Percentiles rank a stretch among this genome's conserved stretches.
phyloP scores from a whole-genome alignment of 35 echinoderm and acorn worm genomes.

The Nesometra sesokonis region DNA sequence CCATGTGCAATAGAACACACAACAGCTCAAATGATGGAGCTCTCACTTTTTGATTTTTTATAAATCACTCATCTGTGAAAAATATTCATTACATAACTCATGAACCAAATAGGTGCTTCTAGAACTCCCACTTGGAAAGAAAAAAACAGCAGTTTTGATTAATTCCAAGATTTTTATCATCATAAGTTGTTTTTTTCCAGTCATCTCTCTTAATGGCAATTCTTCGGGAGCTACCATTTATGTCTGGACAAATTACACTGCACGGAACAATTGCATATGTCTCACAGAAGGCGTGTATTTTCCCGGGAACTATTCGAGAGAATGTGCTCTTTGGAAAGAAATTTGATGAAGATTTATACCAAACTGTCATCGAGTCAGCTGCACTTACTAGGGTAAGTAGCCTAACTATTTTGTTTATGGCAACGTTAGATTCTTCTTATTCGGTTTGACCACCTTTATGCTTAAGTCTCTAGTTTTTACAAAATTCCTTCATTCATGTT shows the following conservation, averaged over 20 bases:
- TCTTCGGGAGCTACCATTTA: constrained; percentile 59
- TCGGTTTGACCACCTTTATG: too few relatives aligned
- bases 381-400: constrained; percentile 69
- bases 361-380: constrained; percentile 57
- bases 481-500: too few relatives aligned
- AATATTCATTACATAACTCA: too few relatives aligned
- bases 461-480: too few relatives aligned
- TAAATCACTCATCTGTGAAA: too few relatives aligned
- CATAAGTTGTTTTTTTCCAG: constrained; percentile 10
- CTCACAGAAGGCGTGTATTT: constrained; percentile 77
- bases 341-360: constrained; percentile 37
- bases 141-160: neutral
- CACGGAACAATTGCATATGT: constrained; percentile 46
- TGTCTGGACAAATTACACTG: constrained; percentile 29
- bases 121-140: too few relatives aligned
- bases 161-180: neutral
- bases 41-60: too few relatives aligned
- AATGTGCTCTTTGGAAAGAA: constrained; percentile 76
- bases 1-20: too few relatives aligned
- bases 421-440: too few relatives aligned
- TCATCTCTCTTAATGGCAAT: constrained; percentile 69
- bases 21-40: too few relatives aligned
- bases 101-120: too few relatives aligned
- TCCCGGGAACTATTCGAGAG: constrained; percentile 62
- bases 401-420: too few relatives aligned